Conservation (phyloP, 2,888 invertebrate species). For the Linyphia triangularis region DNA sequence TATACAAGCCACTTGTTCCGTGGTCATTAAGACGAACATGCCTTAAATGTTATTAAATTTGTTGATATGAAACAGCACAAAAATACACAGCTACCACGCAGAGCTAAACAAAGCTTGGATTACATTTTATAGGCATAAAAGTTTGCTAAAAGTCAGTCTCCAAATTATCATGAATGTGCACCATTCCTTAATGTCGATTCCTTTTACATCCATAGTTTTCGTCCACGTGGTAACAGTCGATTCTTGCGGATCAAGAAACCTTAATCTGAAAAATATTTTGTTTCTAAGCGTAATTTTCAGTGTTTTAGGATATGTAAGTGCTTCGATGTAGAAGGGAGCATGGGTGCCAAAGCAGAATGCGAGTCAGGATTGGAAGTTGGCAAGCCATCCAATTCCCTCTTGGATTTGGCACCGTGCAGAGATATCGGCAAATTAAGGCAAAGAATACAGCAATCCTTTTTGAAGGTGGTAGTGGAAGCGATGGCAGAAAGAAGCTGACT, state of each 20-base stretch:
- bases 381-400: not conserved
- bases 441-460: conserved; percentile 18
- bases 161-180: not conserved
- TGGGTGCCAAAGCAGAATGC: not conserved
- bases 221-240: conserved; percentile 36
- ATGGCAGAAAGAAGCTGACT: conserved; percentile 14
- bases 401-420: conserved; percentile 37
- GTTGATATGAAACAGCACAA: conserved; percentile 51
- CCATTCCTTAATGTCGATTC: not conserved
- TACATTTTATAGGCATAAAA: not conserved
- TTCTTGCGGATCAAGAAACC: not conserved
- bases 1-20: conserved; percentile 15
- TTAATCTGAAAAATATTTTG: conserved; percentile 47
- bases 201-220: not conserved
- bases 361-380: not conserved
- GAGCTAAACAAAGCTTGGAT: conserved; percentile 36
- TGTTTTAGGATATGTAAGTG: conserved; percentile 71
- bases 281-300: conserved; percentile 51
- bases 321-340: conserved; percentile 63
- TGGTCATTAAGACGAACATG: conserved; percentile 7
- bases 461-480: conserved; percentile 45
- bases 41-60: conserved; percentile 42
- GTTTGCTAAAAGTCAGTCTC: not conserved
- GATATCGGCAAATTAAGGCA: conserved; percentile 66
- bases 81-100: conserved; percentile 53